Conservation (phyloP, 2,888 invertebrate genomes). For the Tineola bisselliella region DNA sequence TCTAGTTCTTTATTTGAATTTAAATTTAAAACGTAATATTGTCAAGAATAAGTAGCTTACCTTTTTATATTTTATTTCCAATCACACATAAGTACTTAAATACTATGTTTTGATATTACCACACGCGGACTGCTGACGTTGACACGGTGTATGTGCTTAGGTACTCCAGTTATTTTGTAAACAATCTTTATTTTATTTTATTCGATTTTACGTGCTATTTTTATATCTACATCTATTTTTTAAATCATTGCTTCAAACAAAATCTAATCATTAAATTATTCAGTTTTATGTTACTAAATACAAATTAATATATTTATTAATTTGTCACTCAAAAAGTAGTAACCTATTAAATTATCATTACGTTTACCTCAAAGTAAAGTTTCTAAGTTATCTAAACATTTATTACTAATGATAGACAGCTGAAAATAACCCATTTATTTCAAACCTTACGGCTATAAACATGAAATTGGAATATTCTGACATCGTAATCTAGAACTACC, state of each 20-base stretch:
- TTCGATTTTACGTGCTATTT: no score
- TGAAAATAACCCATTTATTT: constrained; percentile 1
- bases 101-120: neutral
- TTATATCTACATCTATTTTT: no score
- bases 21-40: no score
- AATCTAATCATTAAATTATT: no score
- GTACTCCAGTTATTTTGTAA: no score
- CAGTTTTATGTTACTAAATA: no score
- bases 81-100: neutral
- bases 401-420: neutral
- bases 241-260: no score
- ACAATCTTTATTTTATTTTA: no score
- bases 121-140: neutral
- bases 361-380: neutral
- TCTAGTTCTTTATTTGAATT: no score
- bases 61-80: neutral
- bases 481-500: neutral
- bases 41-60: neutral
- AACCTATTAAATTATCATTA: neutral
- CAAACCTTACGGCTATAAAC: neutral
- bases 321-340: neutral
- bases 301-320: neutral
- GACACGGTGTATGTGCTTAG: no score
- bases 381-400: neutral
- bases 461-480: neutral